Evolutionary conservation across 1,140 invertebrate genomes (phyloP), one percentile per base, ranked within the genome.

Genomic region (Oncopodura yosiiana): DNA sequence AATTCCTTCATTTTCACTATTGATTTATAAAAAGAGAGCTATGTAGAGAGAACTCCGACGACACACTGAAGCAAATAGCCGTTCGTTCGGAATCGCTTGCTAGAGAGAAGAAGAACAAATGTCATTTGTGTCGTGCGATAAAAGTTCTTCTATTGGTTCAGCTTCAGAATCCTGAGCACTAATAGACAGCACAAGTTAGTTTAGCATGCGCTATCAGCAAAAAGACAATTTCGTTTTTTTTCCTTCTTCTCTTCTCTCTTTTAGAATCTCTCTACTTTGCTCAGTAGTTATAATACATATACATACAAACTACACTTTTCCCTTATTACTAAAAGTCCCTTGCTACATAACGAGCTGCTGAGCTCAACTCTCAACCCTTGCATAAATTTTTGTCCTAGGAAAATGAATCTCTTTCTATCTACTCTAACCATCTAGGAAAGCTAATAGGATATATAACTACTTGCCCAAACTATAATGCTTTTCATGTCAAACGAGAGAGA

Each of bases 1-100:
- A 61, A 61, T 61, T 61, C 60, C 60, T 61, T 61, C 60, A 61
- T 61, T 61, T 61, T 61, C 60, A 61, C 60, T 62, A 60, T 62
- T 58, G 57, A 62, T 62, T 58, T 64, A 59, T 60, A 60, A 53
- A 62, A 54, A 49, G 53, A 60, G n/a, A n/a, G n/a, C n/a, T n/a
- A n/a, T n/a, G n/a, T n/a, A n/a, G n/a, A n/a, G n/a, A n/a, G n/a
- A n/a, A 21, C 6, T 16, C 49, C 57, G 53, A 60, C 55, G 59
- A 52, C 60, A n/a, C n/a, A 62, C 56, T 46, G 57, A 58, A 61
- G 52, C 60, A 60, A 60, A 59, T 64, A 62, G 55, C 53, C 53
- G 60, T 53, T 51, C 53, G 60, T 53, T 55, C 49, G 43, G 57
- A 60, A 56, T 62, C 41, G 57, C 45, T n/a, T n/a, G n/a, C n/a